A percentile compares a stretch with the other conserved stretches of the same genome.
phyloP scores from a whole-genome alignment of 92 coral and sea anemone genomes.

The Nematostella vectensis region DNA sequence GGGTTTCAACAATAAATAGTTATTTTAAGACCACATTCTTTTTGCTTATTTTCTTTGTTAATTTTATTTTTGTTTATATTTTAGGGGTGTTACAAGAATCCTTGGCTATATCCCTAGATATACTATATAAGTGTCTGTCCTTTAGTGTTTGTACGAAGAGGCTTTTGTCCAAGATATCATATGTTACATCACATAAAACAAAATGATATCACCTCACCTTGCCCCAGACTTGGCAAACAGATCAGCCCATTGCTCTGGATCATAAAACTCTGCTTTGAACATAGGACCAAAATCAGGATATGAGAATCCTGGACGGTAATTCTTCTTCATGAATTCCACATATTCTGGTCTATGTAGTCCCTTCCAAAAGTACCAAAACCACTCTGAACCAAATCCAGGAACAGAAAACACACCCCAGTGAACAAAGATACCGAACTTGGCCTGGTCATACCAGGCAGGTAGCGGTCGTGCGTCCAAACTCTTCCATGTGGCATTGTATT shows the following conservation, averaged over 20 bases:
- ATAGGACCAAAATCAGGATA: conserved; percentile 50
- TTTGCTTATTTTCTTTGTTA: too few species aligned
- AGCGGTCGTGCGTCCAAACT: conserved; percentile 68
- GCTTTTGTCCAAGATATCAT: too few species aligned
- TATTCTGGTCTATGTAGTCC: conserved; percentile 32
- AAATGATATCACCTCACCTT: too few species aligned
- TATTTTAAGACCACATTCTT: too few species aligned
- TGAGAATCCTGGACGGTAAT: conserved; percentile 35
- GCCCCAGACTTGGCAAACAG: conserved; percentile 47
- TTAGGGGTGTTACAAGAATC: too few species aligned
- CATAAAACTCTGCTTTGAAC: conserved; percentile 47
- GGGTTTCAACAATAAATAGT: too few species aligned
- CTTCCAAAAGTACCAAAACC: conserved; percentile 79
- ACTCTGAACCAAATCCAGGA: conserved; percentile 69
- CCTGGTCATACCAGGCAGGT: conserved; percentile 84
- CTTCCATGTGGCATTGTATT: conserved; percentile 55
- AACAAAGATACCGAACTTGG: conserved; percentile 83
- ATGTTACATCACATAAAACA: too few species aligned
- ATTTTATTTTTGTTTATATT: too few species aligned
- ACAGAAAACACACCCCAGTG: conserved; percentile 91
- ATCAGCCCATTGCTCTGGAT: conserved; percentile 38
- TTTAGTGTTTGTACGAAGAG: too few species aligned
- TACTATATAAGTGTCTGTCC: too few species aligned
- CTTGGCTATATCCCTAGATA: too few species aligned
- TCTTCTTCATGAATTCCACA: conserved; percentile 25